Evolutionary conservation across 2,797 vertebrate species (phyloP).

Genomic region (Cynopterus sphinx): DNA sequence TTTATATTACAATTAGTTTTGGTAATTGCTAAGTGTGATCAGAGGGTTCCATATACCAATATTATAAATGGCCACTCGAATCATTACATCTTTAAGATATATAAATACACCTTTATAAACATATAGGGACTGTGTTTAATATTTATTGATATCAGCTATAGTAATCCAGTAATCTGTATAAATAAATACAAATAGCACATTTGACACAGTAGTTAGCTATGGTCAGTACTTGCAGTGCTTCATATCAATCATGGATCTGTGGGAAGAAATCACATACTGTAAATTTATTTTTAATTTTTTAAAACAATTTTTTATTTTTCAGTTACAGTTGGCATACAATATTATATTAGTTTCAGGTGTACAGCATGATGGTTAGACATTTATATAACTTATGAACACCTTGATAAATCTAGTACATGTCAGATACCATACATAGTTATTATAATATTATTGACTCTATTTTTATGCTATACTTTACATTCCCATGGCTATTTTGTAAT

Average conservation of each 20-base stretch:
- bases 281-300: neutral
- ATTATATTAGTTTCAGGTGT: no score
- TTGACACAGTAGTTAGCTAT: neutral
- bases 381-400: no score
- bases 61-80: conserved; percentile 24
- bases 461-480: no score
- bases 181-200: conserved; percentile 23
- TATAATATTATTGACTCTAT: no score
- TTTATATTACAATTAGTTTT: neutral
- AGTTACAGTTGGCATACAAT: no score
- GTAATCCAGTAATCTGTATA: neutral
- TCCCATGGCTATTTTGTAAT: no score
- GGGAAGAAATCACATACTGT: neutral
- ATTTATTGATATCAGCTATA: neutral
- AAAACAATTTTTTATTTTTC: no score
- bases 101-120: neutral
- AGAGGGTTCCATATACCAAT: neutral
- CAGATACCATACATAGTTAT: no score
- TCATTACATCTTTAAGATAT: neutral
- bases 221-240: neutral
- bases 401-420: no score
- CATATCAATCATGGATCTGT: neutral
- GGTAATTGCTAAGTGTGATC: neutral
- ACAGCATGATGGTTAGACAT: no score
- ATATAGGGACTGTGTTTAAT: neutral